Evolutionary conservation across 2,888 invertebrate species (phyloP).

Genomic region (Diarsia rubi): DNA sequence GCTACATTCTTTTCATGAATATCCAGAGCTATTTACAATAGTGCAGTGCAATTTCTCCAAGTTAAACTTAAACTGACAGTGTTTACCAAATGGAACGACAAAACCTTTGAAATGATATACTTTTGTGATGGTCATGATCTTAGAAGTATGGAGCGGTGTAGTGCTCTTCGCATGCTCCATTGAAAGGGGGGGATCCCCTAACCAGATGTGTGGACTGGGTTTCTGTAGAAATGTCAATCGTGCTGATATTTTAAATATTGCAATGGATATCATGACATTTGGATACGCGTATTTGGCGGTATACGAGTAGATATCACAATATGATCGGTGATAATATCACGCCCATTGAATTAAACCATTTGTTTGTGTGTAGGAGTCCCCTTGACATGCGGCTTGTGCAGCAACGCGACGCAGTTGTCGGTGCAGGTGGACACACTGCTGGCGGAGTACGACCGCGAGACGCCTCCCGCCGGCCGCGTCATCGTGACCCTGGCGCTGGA

Average conservation of each 20-base stretch:
- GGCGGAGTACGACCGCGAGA: constrained; percentile 85
- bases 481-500: constrained; percentile 90
- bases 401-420: constrained; percentile 77
- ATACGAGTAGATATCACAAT: not conserved
- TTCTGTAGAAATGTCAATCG: not conserved
- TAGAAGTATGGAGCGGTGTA: not conserved
- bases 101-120: not conserved
- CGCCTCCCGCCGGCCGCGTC: constrained; percentile 77
- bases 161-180: not conserved
- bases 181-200: not conserved
- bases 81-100: not conserved
- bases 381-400: constrained; percentile 64
- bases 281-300: not conserved
- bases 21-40: not conserved
- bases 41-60: not conserved
- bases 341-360: not conserved
- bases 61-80: not conserved
- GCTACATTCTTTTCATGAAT: too few species aligned
- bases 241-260: not conserved
- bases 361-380: constrained; percentile 34
- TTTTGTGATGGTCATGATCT: not conserved
- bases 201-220: not conserved
- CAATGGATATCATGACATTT: not conserved
- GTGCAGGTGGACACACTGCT: constrained; percentile 81
- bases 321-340: not conserved